phyloP scores from a whole-genome alignment of 2,888 invertebrate genomes.

The Aphidius colemani region DNA sequence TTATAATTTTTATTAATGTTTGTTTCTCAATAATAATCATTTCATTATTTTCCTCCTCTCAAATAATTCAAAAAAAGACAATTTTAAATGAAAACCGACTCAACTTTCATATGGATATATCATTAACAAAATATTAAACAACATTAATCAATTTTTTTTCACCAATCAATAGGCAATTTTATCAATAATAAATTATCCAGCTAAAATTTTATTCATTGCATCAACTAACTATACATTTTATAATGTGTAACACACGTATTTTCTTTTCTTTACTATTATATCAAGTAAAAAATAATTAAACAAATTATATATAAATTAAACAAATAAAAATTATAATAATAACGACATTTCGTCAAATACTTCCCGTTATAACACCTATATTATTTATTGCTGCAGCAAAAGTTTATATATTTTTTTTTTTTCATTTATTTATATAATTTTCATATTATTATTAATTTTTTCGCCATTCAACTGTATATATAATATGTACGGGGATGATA shows the following conservation, averaged over 20 bases:
- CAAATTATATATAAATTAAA: slow-evolving; percentile 12
- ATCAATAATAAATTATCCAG: no score
- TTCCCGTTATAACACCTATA: slow-evolving; percentile 47
- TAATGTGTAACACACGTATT: slow-evolving; percentile 24
- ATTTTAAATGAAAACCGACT: slow-evolving; percentile 39
- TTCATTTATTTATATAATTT: slow-evolving; percentile 4
- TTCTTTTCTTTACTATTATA: slow-evolving; percentile 18
- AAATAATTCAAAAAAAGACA: slow-evolving; percentile 44
- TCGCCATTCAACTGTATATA: slow-evolving; percentile 1
- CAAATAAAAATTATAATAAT: slow-evolving; percentile 10
- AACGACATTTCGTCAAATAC: slow-evolving; percentile 17
- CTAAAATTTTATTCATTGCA: slow-evolving; percentile 31
- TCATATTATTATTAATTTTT: neutral
- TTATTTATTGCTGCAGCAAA: slow-evolving; percentile 65
- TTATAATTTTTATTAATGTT: slow-evolving; percentile 28
- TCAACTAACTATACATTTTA: slow-evolving; percentile 36
- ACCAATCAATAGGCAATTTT: no score
- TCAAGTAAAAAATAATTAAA: slow-evolving; percentile 4
- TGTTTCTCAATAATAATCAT: slow-evolving; percentile 26
- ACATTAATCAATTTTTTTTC: slow-evolving; percentile 35
- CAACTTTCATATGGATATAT: slow-evolving; percentile 45
- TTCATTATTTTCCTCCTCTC: slow-evolving; percentile 17
- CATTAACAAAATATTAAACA: slow-evolving; percentile 35
- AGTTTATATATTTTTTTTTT: slow-evolving; percentile 38
- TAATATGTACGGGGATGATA: slow-evolving; percentile 1